Conservation (phyloP, 2,888 invertebrate genomes). For the Odontocolon sp. region DNA sequence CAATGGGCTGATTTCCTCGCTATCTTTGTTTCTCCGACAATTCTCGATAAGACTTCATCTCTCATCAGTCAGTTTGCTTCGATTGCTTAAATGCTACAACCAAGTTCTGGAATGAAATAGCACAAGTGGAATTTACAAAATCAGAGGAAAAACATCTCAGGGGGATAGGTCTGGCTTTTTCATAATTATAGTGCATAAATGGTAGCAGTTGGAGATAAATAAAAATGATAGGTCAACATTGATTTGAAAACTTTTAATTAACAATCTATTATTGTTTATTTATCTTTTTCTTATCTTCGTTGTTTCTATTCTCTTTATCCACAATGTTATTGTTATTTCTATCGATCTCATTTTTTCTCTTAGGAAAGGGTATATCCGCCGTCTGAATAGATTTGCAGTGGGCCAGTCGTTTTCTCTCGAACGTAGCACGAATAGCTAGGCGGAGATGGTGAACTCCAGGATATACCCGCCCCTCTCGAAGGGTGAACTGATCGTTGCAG, state of each 20-base stretch:
- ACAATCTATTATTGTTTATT: not conserved
- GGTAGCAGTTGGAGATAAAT: not conserved
- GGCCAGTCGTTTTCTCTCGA: conserved; percentile 22
- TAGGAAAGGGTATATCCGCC: conserved; percentile 24
- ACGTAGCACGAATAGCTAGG: conserved; percentile 46
- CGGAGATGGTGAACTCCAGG: conserved; percentile 39
- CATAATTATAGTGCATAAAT: not conserved
- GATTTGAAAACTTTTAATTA: not conserved
- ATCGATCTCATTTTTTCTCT: too few species aligned
- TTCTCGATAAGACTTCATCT: conserved; percentile 44
- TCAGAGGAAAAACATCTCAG: too few species aligned
- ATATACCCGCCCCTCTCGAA: conserved; percentile 18
- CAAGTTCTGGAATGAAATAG: conserved; percentile 18
- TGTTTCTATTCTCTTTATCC: not conserved
- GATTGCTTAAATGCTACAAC: conserved; percentile 20
- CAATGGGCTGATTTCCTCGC: conserved; percentile 44
- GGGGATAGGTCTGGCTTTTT: too few species aligned
- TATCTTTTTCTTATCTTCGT: not conserved
- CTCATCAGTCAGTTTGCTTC: conserved; percentile 26
- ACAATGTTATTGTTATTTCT: conserved; percentile 20
- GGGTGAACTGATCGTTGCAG: conserved; percentile 32
- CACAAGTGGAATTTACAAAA: too few species aligned
- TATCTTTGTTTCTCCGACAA: conserved; percentile 26
- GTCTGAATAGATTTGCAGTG: conserved; percentile 35
- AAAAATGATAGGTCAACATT: not conserved